Conservation (phyloP, 1,140 invertebrate species). For the Neotoxoptera formosana region DNA sequence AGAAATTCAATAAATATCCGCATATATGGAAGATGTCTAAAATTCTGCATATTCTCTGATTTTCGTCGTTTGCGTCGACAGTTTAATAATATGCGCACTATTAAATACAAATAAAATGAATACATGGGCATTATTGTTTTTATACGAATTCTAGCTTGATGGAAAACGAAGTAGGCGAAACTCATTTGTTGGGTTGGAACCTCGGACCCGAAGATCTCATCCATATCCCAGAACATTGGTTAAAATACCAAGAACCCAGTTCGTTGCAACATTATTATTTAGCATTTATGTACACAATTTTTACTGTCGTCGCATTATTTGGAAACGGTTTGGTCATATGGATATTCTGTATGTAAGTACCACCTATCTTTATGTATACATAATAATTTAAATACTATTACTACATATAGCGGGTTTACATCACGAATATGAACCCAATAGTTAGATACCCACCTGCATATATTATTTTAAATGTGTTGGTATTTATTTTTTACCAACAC, state of each 20-base stretch:
- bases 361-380: not conserved
- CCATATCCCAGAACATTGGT: constrained; percentile 84
- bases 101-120: not conserved
- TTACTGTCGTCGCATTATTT: constrained; percentile 78
- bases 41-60: not conserved
- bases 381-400: not conserved
- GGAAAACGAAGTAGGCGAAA: constrained; percentile 25
- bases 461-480: no score
- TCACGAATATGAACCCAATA: not conserved
- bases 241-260: constrained; percentile 79
- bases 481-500: no score
- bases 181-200: constrained; percentile 77
- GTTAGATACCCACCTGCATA: no score
- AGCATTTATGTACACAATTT: constrained; percentile 80
- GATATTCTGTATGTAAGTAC: constrained; percentile 81
- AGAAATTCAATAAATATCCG: not conserved
- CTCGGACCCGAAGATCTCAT: constrained; percentile 77
- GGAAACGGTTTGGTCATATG: constrained; percentile 91
- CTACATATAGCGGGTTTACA: not conserved
- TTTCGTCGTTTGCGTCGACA: not conserved
- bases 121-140: not conserved
- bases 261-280: constrained; percentile 83
- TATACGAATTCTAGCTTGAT: constrained; percentile 25
- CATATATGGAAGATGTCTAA: not conserved
- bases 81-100: not conserved